Percentiles rank a stretch among this genome's conserved stretches.
phyloP scores from a whole-genome alignment of 2,797 vertebrate genomes.

The Sciurus carolinensis region DNA sequence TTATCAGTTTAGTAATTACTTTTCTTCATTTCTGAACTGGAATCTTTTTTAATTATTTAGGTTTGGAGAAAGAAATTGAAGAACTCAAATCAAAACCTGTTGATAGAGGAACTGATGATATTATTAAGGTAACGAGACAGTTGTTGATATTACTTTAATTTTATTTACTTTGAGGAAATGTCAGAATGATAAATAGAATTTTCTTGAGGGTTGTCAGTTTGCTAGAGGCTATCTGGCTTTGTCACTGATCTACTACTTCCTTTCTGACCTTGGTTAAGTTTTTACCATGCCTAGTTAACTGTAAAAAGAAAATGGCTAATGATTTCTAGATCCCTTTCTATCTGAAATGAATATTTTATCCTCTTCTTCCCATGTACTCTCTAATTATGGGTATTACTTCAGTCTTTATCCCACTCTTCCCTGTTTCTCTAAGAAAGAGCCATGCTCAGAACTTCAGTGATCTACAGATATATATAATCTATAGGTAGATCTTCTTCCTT shows the following conservation, averaged over 20 bases:
- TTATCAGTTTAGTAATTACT: constrained; percentile 39
- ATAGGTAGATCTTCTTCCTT: not conserved
- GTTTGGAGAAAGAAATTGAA: constrained; percentile 95
- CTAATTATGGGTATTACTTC: not conserved
- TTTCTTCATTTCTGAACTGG: constrained; percentile 32
- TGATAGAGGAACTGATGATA: constrained; percentile 89
- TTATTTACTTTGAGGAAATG: constrained; percentile 39
- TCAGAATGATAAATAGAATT: not conserved
- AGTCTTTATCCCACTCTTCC: not conserved
- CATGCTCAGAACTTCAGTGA: not conserved
- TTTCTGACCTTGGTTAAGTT: not conserved
- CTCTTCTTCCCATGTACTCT: not conserved
- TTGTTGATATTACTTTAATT: constrained; percentile 50
- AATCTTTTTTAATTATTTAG: constrained; percentile 87
- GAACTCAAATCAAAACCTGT: constrained; percentile 90
- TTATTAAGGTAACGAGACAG: constrained; percentile 93
- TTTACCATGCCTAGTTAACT: not conserved
- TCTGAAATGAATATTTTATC: not conserved
- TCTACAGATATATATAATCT: not conserved
- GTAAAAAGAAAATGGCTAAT: not conserved
- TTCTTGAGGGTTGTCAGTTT: not conserved
- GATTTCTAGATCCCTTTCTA: not conserved
- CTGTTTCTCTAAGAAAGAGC: not conserved
- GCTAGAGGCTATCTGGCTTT: not conserved
- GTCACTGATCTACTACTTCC: not conserved